Evolutionary conservation across 2,797 vertebrate species (phyloP).

Genomic region (Enteromius thamalakanensis): DNA sequence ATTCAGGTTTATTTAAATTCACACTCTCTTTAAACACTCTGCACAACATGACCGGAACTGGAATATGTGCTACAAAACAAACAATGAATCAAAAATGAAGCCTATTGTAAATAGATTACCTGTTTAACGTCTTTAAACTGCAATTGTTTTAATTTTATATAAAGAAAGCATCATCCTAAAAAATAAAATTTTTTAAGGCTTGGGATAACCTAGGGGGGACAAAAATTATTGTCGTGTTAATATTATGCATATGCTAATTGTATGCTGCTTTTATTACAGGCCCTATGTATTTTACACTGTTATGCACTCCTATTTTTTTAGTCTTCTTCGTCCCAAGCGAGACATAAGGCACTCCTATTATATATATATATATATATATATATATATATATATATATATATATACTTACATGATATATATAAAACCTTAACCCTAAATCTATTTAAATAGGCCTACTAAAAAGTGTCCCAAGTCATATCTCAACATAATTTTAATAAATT

Average conservation of each 20-base stretch:
- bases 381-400: too few relatives aligned
- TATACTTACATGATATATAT: too few relatives aligned
- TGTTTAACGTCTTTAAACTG: neutral
- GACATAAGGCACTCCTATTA: neutral
- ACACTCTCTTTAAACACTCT: neutral
- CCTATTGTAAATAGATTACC: neutral
- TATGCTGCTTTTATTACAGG: neutral
- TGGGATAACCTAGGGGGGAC: too few relatives aligned
- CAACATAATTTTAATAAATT: neutral
- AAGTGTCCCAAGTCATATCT: neutral
- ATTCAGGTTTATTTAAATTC: neutral
- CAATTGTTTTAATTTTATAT: neutral
- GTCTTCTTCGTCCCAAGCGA: neutral
- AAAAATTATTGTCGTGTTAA: neutral
- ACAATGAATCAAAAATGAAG: too few relatives aligned
- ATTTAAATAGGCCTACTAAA: neutral
- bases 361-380: too few relatives aligned
- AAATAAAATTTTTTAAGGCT: neutral
- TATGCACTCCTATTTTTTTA: neutral
- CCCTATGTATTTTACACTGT: neutral
- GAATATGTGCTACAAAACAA: neutral
- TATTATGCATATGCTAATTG: neutral
- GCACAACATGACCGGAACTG: neutral
- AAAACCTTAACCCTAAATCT: neutral
- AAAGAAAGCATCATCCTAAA: neutral